Base-by-base conservation (phyloP, 2,797 vertebrate species). In the Danio albolineatus region DNA sequence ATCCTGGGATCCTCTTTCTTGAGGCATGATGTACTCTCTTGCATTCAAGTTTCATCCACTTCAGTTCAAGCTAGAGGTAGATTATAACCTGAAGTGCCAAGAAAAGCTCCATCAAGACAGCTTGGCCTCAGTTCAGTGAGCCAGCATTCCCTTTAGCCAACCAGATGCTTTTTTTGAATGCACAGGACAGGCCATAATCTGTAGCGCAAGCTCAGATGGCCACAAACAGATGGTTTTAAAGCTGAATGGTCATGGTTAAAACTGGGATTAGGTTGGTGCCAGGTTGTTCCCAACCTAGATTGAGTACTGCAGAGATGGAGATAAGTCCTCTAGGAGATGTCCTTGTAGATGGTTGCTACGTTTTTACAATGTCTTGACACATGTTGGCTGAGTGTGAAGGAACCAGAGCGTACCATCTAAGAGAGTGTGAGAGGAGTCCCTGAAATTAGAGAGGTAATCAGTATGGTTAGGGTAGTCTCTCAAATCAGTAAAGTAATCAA, bases 171-270 rank as follows among this genome's bases (percentile, higher is more conserved):
- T 83, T 76, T 65, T 51, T 81, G 65, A 83, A 61, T 72, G 6
- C 60, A 79, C 88, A 90, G 89, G 91, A 91, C 89, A 89, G 87
- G 90, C 90, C 90, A 87, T 92, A 93, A 93, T 93, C 92, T 92
- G 89, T 53, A 71, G 78, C n/a, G 41, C 44, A 49, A 62, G 60
- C 70, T 90, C 88, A 91, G 90, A 90, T 88, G 90, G 89, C 88
- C 89, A 89, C 89, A 90, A 91, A 92, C 92, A 93, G 93, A 93
- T 92, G 91, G 89, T 92, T 93, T 91, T 90, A 88, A 92, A 93
- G 90, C 89, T 89, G 90, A 93, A 92, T 91, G 90, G 89, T 89
- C 91, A 86, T 90, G 88, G 88, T 88, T 91, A 87, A 87, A 92
- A 89, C 86, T 86, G 90, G 88, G 87, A 91, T 86, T 86, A 81